A percentile compares a stretch with the other conserved stretches of the same genome.
phyloP scores from a whole-genome alignment of 2,888 invertebrate species.

The Gonocerus acuteangulatus region DNA sequence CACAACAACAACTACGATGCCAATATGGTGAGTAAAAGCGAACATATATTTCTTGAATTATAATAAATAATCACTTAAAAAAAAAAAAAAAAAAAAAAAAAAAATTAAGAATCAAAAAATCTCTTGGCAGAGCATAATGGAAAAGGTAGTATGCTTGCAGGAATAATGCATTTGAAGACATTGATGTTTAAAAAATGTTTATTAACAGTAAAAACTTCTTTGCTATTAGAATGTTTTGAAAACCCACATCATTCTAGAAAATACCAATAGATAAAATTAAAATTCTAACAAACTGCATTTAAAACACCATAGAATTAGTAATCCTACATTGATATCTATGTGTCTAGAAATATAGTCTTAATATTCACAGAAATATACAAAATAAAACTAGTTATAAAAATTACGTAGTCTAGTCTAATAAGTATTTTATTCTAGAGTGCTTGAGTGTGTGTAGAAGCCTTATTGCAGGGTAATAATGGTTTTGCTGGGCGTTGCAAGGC shows the following conservation, averaged over 20 bases:
- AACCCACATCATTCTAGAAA: too few relatives aligned
- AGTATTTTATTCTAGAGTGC: conserved; percentile 23
- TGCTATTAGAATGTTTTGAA: too few relatives aligned
- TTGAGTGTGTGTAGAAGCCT: conserved; percentile 26
- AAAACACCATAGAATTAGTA: too few relatives aligned
- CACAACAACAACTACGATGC: conserved; percentile 36
- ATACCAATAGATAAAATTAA: too few relatives aligned
- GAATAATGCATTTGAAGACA: neutral
- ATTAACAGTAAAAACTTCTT: too few relatives aligned
- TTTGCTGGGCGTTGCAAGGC: conserved; percentile 12
- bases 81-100: neutral
- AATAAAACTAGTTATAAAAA: conserved; percentile 10
- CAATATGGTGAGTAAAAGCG: conserved; percentile 32
- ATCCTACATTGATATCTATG: too few relatives aligned
- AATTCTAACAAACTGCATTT: too few relatives aligned
- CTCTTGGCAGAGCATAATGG: conserved; percentile 18
- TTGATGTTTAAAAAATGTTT: too few relatives aligned
- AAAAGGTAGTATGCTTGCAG: conserved; percentile 19
- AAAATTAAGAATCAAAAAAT: neutral
- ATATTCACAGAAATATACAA: neutral
- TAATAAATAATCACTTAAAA: neutral
- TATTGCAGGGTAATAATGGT: conserved; percentile 24
- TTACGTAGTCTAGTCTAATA: conserved; percentile 19
- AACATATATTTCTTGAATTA: neutral
- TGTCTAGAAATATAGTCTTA: conserved; percentile 13